phyloP scores from a whole-genome alignment of 2,113 vertebrate species.

The Shinisaurus crocodilurus region DNA sequence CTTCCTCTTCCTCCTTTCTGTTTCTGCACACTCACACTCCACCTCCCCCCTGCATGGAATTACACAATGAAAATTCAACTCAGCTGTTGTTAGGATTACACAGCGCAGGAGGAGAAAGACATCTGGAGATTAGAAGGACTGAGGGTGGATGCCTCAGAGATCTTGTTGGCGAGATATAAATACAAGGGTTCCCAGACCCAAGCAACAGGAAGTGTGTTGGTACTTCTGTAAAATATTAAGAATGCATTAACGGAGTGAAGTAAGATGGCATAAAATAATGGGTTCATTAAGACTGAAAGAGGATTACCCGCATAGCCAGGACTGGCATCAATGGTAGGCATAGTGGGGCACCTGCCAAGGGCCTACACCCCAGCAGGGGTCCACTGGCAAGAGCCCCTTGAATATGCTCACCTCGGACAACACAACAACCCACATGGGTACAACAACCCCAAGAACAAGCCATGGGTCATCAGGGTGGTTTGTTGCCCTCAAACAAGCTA shows the following conservation, averaged over 20 bases:
- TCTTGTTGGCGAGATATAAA: background rate
- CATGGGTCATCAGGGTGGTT: too few species aligned
- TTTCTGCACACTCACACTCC: too few species aligned
- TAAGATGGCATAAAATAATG: background rate
- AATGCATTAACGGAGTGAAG: background rate
- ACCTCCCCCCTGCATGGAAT: background rate
- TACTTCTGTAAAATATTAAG: background rate
- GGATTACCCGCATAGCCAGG: background rate
- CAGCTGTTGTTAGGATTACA: constrained; percentile 4
- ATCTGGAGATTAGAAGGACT: background rate
- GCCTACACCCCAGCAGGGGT: too few species aligned
- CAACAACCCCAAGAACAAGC: too few species aligned
- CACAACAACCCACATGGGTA: too few species aligned
- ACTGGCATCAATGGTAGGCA: background rate
- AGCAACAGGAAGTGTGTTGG: background rate
- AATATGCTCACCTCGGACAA: too few species aligned
- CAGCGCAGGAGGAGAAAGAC: background rate
- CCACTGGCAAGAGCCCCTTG: too few species aligned
- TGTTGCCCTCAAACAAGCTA: too few species aligned
- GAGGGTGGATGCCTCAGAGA: background rate
- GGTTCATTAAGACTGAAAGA: background rate
- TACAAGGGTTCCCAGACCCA: background rate
- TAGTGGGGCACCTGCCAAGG: too few species aligned
- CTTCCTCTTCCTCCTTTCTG: background rate
- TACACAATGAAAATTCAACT: background rate